Conservation (phyloP, 2,888 invertebrate genomes). For the Sussaba pulchella region DNA sequence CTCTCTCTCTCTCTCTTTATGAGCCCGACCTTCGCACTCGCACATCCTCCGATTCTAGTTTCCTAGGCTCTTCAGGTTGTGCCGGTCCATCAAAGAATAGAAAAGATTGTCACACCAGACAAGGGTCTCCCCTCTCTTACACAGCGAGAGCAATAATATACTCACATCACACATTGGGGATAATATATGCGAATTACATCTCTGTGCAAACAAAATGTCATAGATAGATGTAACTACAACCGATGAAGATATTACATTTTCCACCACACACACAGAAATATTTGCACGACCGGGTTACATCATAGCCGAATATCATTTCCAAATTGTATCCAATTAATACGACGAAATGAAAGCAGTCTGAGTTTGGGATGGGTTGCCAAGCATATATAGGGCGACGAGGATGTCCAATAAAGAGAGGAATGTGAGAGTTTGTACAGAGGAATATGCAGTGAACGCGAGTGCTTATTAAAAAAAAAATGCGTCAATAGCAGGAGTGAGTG, state of each 20-base stretch:
- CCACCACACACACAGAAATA: slow-evolving; percentile 65
- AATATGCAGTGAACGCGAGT: slow-evolving; percentile 29
- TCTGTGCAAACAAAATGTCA: neutral
- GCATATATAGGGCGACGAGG: slow-evolving; percentile 48
- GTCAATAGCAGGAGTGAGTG: slow-evolving; percentile 21
- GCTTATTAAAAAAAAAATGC: slow-evolving; percentile 34
- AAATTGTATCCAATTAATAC: slow-evolving; percentile 77
- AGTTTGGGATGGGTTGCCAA: slow-evolving; percentile 58
- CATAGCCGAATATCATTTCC: slow-evolving; percentile 76
- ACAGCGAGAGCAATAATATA: no score
- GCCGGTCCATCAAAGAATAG: neutral
- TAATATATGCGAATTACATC: neutral
- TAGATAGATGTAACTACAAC: slow-evolving; percentile 19
- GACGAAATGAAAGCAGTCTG: slow-evolving; percentile 72
- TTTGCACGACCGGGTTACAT: slow-evolving; percentile 72
- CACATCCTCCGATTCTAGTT: no score
- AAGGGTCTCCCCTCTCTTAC: slow-evolving; percentile 31
- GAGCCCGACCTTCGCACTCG: no score
- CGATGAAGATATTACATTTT: slow-evolving; percentile 72
- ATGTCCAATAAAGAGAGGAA: slow-evolving; percentile 52
- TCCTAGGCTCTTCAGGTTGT: no score
- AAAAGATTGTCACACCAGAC: slow-evolving; percentile 31
- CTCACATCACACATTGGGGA: neutral
- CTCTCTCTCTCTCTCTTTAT: no score
- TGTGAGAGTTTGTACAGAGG: slow-evolving; percentile 25